phyloP scores from a whole-genome alignment of 2,888 invertebrate genomes.

The Desoria tigrina region DNA sequence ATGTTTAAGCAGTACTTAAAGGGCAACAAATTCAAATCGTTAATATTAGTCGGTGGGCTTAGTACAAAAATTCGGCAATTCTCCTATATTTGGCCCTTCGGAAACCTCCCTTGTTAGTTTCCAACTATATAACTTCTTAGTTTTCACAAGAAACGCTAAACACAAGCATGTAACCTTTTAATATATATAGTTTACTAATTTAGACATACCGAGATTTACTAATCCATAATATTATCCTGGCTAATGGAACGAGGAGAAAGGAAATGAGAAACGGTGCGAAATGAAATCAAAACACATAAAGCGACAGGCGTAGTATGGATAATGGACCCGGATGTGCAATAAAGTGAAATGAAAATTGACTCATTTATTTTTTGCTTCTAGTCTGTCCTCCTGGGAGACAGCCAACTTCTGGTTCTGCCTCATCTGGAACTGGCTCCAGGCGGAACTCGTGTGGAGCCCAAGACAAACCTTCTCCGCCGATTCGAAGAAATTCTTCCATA shows the following conservation, averaged over 20 bases:
- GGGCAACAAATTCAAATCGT: too few relatives aligned
- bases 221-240: too few relatives aligned
- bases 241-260: neutral
- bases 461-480: constrained; percentile 78
- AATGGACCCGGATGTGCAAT: constrained; percentile 40
- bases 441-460: constrained; percentile 59
- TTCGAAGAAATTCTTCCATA: constrained; percentile 72
- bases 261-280: neutral
- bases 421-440: constrained; percentile 59
- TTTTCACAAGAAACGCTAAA: too few relatives aligned
- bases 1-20: too few relatives aligned
- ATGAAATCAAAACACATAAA: constrained; percentile 19
- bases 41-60: too few relatives aligned
- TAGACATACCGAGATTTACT: too few relatives aligned
- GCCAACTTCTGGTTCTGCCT: constrained; percentile 22
- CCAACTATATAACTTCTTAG: too few relatives aligned
- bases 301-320: neutral
- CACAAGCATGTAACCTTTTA: too few relatives aligned
- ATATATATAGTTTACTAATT: too few relatives aligned
- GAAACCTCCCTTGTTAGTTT: too few relatives aligned
- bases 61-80: too few relatives aligned
- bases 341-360: constrained; percentile 14
- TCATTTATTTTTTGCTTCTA: constrained; percentile 15
- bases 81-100: too few relatives aligned
- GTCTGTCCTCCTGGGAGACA: constrained; percentile 30